phyloP scores from a whole-genome alignment of 2,113 vertebrate genomes.

The Erpornis zantholeuca region DNA sequence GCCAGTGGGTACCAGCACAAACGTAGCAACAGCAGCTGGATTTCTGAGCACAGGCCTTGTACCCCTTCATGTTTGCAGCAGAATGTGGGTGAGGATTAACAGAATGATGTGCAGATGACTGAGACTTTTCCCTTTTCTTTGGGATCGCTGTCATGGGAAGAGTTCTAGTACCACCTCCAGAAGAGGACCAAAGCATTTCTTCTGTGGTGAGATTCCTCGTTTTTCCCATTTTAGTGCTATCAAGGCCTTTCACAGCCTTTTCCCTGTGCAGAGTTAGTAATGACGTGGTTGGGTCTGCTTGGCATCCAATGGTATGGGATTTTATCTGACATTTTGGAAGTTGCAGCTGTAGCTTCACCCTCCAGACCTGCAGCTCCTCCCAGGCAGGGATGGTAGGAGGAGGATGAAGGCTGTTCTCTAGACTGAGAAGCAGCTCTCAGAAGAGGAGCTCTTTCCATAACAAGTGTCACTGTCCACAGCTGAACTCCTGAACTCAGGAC shows the following conservation, averaged over 20 bases:
- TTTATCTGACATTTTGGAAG: neutral
- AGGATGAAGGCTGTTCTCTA: neutral
- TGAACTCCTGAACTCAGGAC: neutral
- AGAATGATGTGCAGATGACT: neutral
- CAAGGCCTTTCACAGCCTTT: neutral
- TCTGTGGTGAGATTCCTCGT: neutral
- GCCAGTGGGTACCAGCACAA: neutral
- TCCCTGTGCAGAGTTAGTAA: neutral
- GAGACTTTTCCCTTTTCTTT: neutral
- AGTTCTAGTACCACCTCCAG: neutral
- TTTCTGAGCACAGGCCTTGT: neutral
- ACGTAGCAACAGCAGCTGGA: neutral
- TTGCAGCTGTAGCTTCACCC: neutral
- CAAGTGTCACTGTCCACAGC: neutral
- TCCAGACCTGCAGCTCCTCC: neutral
- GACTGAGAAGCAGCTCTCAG: neutral
- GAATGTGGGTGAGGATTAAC: neutral
- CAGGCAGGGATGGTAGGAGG: neutral
- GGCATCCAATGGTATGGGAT: neutral
- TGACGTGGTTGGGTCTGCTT: neutral
- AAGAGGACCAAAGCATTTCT: neutral
- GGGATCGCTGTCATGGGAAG: accelerated
- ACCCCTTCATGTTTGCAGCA: neutral
- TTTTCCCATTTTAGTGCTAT: neutral
- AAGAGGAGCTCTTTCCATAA: neutral